Evolutionary conservation across 2,113 vertebrate species (phyloP).

Genomic region (Thamnophis sirtalis): DNA sequence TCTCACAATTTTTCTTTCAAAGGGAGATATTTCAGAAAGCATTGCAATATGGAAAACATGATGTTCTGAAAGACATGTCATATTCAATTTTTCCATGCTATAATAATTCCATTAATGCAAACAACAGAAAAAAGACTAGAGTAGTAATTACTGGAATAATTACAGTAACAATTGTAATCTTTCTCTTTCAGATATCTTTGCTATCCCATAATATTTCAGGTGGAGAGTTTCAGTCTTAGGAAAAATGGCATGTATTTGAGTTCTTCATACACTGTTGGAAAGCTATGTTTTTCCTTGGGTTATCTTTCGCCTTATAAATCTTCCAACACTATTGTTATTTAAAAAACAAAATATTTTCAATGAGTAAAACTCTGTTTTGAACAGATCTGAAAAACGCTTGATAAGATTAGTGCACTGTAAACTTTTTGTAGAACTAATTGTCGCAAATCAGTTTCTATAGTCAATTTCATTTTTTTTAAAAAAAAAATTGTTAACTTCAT

Average conservation of each 20-base stretch:
- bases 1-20: not conserved
- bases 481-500: slow-evolving; percentile 63
- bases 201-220: slow-evolving; percentile 13
- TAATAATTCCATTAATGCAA: not conserved
- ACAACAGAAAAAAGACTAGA: not conserved
- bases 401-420: slow-evolving; percentile 30
- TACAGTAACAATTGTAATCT: not conserved
- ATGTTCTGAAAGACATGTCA: not conserved
- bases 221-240: not conserved
- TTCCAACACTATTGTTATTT: slow-evolving; percentile 45
- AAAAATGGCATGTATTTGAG: slow-evolving; percentile 4
- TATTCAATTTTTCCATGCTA: not conserved
- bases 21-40: not conserved
- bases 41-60: not conserved
- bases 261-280: slow-evolving; percentile 1
- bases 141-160: not conserved
- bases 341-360: slow-evolving; percentile 30
- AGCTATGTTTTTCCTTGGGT: slow-evolving; percentile 17
- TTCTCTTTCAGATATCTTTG: not conserved
- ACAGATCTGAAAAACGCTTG: slow-evolving; percentile 14
- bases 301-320: slow-evolving; percentile 26
- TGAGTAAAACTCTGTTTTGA: slow-evolving; percentile 35
- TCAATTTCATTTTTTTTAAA: slow-evolving; percentile 51
- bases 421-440: slow-evolving; percentile 54
- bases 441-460: slow-evolving; percentile 60